Evolutionary conservation across 2,797 vertebrate species (phyloP), one percentile per base, ranked within the genome.

Genomic region (Anabacerthia variegaticeps): DNA sequence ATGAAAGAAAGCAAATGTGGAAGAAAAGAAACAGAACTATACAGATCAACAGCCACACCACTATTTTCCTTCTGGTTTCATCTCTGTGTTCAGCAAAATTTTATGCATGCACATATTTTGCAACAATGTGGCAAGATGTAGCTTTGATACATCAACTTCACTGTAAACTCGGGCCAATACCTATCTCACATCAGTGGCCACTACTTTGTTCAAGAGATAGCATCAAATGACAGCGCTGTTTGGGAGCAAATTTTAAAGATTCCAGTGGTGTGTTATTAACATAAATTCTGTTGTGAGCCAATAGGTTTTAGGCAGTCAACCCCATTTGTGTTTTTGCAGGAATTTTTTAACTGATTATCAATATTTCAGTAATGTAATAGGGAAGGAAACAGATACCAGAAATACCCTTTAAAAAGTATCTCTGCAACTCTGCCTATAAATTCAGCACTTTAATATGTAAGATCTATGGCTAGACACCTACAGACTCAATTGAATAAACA

Each of bases 1-100:
- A 94, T 86, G 96, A 97, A 97, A 97, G 92, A 91, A 89, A 80
- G 66, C 6, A 94, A 96, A 96, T 72, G 73, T 69, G 76, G 77
- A 95, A 83, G 67, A 94, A 93, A 92, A 93, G 49, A 67, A 88
- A 27, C 58, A 91, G 67, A 54, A 68, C 85, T 92, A 30, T 80
- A 81, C 41, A 85, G 44, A 95, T 72, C 82, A 65, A 83, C 90
- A 91, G 44, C 30, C 90, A 39, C 26, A 81, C 18, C 48, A 19
- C 14, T 63, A 18, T 48, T 90, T 95, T 83, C 61, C 43, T 82
- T 89, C 54, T 66, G 9, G 3, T 54, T 75, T 91, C 58, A 78
- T 92, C 34, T 83, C 59, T 48, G 16, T 74, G 36, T 87, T 85
- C 41, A 59, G 44, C 26, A 51, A 90, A 75, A 88, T 52, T 71